A percentile compares a stretch with the other conserved stretches of the same genome.
These are phyloP conservation scores for Lethenteron reissneri DNA, from an alignment of 2,113 vertebrate genomes.

Conservation along the genomic window DNA sequence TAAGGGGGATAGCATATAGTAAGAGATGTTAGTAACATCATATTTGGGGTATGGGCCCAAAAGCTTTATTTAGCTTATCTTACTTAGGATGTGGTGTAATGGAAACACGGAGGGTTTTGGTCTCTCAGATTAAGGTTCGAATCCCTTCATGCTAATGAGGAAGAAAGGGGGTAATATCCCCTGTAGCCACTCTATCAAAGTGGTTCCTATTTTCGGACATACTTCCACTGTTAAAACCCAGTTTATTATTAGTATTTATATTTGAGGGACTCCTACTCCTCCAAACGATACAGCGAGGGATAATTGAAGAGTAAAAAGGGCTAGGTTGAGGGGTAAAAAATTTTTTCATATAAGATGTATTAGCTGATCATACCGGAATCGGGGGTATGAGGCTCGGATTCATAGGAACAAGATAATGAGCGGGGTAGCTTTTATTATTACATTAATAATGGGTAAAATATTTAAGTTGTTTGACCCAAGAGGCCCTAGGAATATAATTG, in stretches of 20 bases:
- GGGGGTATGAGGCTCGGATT: slow-evolving; percentile 6
- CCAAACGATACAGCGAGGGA: background rate
- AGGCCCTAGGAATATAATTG: slow-evolving; percentile 9
- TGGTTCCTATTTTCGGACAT: slow-evolving; percentile 13
- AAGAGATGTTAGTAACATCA: slow-evolving; percentile 15
- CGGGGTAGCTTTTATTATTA: background rate
- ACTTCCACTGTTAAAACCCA: slow-evolving; percentile 8
- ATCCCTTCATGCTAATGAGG: slow-evolving; percentile 16
- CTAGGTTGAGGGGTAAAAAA: slow-evolving; percentile 9
- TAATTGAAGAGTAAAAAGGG: background rate
- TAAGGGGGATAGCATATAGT: slow-evolving; percentile 9
- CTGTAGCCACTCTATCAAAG: slow-evolving; percentile 17
- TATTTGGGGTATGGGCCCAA: slow-evolving; percentile 19
- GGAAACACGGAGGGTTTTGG: slow-evolving; percentile 18
- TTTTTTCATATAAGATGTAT: slow-evolving; percentile 13
- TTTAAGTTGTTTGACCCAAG: background rate
- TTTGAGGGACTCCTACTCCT: too few species aligned
- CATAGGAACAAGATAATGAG: rapidly evolving
- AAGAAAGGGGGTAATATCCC: slow-evolving; percentile 12
- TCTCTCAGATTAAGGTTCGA: slow-evolving; percentile 11
- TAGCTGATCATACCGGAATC: slow-evolving; percentile 7
- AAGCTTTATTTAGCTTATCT: slow-evolving; percentile 21
- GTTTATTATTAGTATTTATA: background rate
- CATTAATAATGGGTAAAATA: rapidly evolving
- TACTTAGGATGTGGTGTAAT: slow-evolving; percentile 18